These are phyloP conservation scores for Galaxea fascicularis DNA, from an alignment of 92 coral and sea anemone species.

Conservation along the genomic window DNA sequence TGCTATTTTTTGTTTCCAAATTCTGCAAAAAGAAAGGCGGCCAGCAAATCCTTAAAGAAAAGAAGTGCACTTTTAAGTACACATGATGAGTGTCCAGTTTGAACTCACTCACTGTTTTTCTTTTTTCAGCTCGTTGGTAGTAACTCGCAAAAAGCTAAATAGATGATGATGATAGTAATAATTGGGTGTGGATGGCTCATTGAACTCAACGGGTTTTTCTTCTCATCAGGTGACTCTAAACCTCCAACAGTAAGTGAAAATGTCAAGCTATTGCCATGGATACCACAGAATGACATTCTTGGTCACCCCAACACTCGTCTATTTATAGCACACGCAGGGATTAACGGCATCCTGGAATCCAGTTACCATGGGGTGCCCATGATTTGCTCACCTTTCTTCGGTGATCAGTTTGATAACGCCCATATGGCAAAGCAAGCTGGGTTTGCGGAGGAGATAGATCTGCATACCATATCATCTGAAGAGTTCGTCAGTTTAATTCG, in stretches of 20 bases:
- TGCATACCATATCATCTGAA: slow-evolving; percentile 40
- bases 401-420: slow-evolving; percentile 70
- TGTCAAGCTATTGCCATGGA: slow-evolving; percentile 62
- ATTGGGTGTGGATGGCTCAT: no score
- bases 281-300: slow-evolving; percentile 81
- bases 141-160: no score
- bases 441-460: slow-evolving; percentile 41
- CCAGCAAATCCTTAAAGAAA: no score
- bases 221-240: slow-evolving; percentile 12
- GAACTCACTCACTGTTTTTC: no score
- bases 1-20: no score
- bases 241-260: slow-evolving; percentile 51
- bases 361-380: slow-evolving; percentile 78
- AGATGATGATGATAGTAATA: no score
- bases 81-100: no score
- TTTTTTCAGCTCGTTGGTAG: no score
- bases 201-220: background rate
- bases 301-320: slow-evolving; percentile 73
- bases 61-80: no score
- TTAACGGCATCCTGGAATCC: slow-evolving; percentile 65
- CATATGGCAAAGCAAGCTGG: slow-evolving; percentile 46
- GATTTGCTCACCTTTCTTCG: slow-evolving; percentile 64
- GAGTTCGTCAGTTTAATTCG: slow-evolving; percentile 28
- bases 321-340: slow-evolving; percentile 73
- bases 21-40: no score